Evolutionary conservation across 2,113 vertebrate species (phyloP).

Genomic region (Blennius ocellaris): DNA sequence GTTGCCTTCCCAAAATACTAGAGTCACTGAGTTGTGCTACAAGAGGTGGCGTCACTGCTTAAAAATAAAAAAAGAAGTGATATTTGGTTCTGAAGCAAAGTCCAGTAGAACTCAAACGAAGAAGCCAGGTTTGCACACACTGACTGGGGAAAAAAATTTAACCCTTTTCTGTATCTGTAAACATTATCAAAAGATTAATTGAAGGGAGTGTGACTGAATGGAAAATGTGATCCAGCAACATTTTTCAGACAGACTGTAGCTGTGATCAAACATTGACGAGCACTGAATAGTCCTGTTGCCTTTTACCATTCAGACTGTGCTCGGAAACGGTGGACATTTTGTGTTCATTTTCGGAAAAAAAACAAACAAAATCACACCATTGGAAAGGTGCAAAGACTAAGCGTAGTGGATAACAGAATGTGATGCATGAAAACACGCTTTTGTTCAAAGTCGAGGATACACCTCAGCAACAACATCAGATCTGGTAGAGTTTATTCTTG

Average conservation of each 20-base stretch:
- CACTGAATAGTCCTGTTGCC: background rate
- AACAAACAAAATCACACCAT: background rate
- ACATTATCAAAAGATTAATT: too few relatives aligned
- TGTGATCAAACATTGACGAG: conserved; percentile 25
- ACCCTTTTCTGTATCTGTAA: too few relatives aligned
- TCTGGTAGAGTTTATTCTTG: background rate
- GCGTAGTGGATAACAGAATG: too few relatives aligned
- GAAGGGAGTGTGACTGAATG: too few relatives aligned
- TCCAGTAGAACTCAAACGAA: conserved; percentile 42
- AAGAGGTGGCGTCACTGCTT: background rate
- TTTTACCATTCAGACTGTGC: conserved; percentile 24
- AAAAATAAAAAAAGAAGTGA: conserved; percentile 30
- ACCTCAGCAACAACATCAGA: too few relatives aligned
- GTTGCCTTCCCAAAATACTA: conserved; percentile 1
- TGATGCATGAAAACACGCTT: too few relatives aligned
- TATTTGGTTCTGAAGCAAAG: conserved; percentile 35
- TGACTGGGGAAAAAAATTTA: too few relatives aligned
- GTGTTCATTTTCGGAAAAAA: background rate
- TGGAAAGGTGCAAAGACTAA: conserved; percentile 5
- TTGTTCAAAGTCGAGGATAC: too few relatives aligned
- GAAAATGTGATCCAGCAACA: too few relatives aligned
- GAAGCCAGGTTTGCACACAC: too few relatives aligned
- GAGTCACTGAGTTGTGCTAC: conserved; percentile 26
- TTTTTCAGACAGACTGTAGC: background rate
- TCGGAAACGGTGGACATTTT: conserved; percentile 4